phyloP scores from a whole-genome alignment of 1,140 invertebrate species.

The Penaeus chinensis region DNA sequence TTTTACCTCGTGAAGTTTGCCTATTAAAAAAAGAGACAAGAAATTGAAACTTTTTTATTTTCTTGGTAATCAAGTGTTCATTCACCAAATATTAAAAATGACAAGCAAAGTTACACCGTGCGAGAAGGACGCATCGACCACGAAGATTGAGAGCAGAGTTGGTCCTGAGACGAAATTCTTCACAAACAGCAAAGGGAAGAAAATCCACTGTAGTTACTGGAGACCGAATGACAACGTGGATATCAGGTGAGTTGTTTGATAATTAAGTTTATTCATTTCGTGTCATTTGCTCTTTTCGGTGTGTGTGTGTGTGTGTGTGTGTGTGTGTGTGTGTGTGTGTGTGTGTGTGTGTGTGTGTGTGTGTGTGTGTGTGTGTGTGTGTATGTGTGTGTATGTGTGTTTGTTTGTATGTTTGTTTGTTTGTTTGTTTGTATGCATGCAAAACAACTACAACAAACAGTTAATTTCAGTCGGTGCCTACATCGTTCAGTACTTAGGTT shows the following conservation, averaged over 20 bases:
- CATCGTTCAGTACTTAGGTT: no score
- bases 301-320: no score
- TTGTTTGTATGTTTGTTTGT: no score
- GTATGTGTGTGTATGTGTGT: no score
- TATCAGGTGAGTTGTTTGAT: slow-evolving; percentile 20
- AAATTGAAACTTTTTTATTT: not conserved
- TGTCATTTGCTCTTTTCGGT: not conserved
- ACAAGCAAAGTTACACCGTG: slow-evolving; percentile 45
- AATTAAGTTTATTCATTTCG: not conserved
- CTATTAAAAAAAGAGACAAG: not conserved
- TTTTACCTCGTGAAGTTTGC: no score
- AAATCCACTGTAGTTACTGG: slow-evolving; percentile 49
- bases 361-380: no score
- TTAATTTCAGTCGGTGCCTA: no score
- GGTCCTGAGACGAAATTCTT: slow-evolving; percentile 51
- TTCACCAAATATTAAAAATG: slow-evolving; percentile 7
- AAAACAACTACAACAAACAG: no score
- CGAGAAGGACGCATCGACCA: slow-evolving; percentile 20
- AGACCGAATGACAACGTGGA: slow-evolving; percentile 14
- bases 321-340: no score
- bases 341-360: no score
- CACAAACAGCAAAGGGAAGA: slow-evolving; percentile 34
- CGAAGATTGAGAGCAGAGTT: slow-evolving; percentile 34
- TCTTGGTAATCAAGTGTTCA: not conserved
- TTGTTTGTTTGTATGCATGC: no score